These are phyloP conservation scores for Charaxes varanes DNA, from an alignment of 1,140 invertebrate species.

Conservation along the genomic window DNA sequence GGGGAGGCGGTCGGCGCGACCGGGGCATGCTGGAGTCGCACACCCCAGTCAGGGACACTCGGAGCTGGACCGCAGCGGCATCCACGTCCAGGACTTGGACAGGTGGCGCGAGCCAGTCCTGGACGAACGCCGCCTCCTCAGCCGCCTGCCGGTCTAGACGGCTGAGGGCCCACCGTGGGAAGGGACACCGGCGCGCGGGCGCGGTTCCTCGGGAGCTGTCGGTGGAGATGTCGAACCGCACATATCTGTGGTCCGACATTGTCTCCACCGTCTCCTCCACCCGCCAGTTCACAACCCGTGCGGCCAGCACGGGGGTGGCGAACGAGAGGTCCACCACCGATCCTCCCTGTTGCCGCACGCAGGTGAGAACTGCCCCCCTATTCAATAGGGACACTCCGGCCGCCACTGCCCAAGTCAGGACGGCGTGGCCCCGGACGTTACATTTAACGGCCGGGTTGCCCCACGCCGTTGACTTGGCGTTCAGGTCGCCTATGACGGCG, in stretches of 20 bases:
- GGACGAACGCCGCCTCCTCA: slow-evolving; percentile 8
- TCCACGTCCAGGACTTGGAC: neutral
- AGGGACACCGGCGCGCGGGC: neutral
- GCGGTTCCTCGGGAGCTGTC: too few species aligned
- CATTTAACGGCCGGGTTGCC: too few species aligned
- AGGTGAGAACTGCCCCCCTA: too few species aligned
- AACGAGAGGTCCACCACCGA: slow-evolving; percentile 21
- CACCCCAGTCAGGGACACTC: neutral
- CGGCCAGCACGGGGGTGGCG: slow-evolving; percentile 14
- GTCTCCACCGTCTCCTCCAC: slow-evolving; percentile 15
- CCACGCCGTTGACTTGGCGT: too few species aligned
- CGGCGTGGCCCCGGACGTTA: too few species aligned
- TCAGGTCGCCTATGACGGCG: too few species aligned
- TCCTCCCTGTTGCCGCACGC: too few species aligned
- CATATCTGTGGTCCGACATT: slow-evolving; percentile 18
- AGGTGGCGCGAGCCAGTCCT: slow-evolving; percentile 1
- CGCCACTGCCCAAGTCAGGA: too few species aligned
- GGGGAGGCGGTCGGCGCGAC: neutral
- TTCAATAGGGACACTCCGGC: too few species aligned
- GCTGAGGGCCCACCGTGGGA: slow-evolving; percentile 12
- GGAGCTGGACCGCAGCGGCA: neutral
- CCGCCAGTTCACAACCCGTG: slow-evolving; percentile 4
- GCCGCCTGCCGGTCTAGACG: slow-evolving; percentile 8
- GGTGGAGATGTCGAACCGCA: slow-evolving; percentile 10
- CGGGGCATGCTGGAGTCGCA: slow-evolving; percentile 10